Base-by-base conservation (phyloP, 2,113 vertebrate species). In the Fulmarus glacialis region DNA sequence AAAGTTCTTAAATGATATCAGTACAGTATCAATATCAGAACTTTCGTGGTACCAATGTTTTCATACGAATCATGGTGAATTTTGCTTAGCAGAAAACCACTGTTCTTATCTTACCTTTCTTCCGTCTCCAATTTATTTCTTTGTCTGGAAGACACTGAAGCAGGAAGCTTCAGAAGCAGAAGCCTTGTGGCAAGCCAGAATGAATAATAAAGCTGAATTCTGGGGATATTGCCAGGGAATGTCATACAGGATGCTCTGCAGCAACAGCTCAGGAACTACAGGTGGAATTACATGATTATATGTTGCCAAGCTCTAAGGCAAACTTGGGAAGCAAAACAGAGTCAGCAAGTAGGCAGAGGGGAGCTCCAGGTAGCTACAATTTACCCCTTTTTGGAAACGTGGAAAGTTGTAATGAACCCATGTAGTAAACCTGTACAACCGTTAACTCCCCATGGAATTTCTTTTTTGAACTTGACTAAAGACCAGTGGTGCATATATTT, bases 171-270 rank as follows among this genome's bases (percentile, higher is more conserved):
- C 87, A 82, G 83, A 92, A 96, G 38, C 77, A 97, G 89, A 96
- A 91, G 53, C 27, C 58, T 92, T 26, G 32, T 91, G 91, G 93
- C 78, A 93, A 94, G 81, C 50, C 87, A 90, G 81, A 87, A 85
- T 85, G 93, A 93, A 95, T 89, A 94, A 84, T 80, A 85, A 96
- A 85, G 58, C 93, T 91, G 70, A 75, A 85, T 96, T 93, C 95
- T 96, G 94, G 96, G 96, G 95, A 94, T 85, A 64, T 48, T 97
- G 92, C 92, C 92, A 97, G 56, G 48, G 48, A 96, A 82, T 91
- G 64, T 95, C 73, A 89, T 79, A 78, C 52, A 96, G 83, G 53
- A 95, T 79, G 24, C 84, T 93, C 53, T 85, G 89, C 84, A 85
- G 53, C 73, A 97, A 23, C 70, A 94, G 58, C 77, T 94, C 81